These are phyloP conservation scores for Hylyphantes graminicola DNA, from an alignment of 1,140 invertebrate genomes.

Conservation along the genomic window DNA sequence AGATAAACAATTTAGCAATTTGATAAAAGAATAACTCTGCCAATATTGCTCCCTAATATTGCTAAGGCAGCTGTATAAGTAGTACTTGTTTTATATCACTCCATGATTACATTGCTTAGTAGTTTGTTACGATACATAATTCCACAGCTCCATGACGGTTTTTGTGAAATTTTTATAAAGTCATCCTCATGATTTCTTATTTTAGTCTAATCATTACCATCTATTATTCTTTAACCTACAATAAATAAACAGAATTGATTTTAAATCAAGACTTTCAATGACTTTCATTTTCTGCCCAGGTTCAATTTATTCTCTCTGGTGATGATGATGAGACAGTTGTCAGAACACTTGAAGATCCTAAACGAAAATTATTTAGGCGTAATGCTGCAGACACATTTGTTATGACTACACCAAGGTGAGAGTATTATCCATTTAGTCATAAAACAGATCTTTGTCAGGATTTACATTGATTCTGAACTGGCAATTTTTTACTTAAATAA, in stretches of 20 bases:
- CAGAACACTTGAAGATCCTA: conserved; percentile 67
- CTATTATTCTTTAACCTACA: not conserved
- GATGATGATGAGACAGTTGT: conserved; percentile 69
- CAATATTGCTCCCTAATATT: too few species aligned
- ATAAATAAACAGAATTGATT: not conserved
- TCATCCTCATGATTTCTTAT: not conserved
- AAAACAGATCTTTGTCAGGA: too few species aligned
- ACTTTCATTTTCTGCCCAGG: conserved; percentile 62
- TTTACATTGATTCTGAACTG: too few species aligned
- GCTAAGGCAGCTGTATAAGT: too few species aligned
- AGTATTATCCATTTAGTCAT: not conserved
- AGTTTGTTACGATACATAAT: not conserved
- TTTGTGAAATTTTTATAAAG: not conserved
- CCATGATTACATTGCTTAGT: too few species aligned
- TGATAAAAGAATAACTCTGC: too few species aligned
- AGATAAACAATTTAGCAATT: too few species aligned
- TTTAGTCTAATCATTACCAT: too few species aligned
- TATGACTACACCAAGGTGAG: conserved; percentile 66
- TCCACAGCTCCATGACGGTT: too few species aligned
- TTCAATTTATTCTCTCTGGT: conserved; percentile 70
- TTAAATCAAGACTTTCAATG: not conserved
- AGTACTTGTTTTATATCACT: too few species aligned
- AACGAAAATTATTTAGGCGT: conserved; percentile 69
- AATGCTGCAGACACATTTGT: conserved; percentile 70
- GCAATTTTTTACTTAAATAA: too few species aligned